Conservation (phyloP, 2,113 vertebrate genomes). For the Actenoides lindsayi region DNA sequence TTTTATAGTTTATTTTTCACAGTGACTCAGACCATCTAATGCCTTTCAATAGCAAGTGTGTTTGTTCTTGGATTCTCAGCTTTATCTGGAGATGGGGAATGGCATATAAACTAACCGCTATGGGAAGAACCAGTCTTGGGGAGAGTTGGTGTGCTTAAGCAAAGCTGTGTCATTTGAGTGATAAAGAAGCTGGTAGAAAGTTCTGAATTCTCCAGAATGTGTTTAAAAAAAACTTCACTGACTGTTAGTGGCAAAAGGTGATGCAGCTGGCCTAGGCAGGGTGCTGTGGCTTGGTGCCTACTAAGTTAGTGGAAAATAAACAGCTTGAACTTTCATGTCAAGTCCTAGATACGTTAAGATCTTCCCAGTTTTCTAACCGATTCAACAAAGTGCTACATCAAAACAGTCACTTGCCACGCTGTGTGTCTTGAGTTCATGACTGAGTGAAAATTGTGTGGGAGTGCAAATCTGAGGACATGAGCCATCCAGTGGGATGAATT, state of each 20-base stretch:
- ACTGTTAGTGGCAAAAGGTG: fast-evolving
- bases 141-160: neutral
- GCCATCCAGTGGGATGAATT: neutral
- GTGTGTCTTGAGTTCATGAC: neutral
- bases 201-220: neutral
- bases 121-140: neutral
- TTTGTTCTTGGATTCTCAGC: neutral
- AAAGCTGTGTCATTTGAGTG: neutral
- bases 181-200: neutral
- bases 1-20: neutral
- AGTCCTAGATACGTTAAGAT: neutral
- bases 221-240: neutral
- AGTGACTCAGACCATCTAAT: neutral
- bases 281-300: neutral
- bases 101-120: neutral
- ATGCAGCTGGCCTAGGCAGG: neutral
- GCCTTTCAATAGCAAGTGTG: neutral
- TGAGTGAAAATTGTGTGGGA: neutral
- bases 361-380: neutral
- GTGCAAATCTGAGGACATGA: neutral
- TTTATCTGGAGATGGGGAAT: neutral
- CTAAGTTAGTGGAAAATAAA: neutral
- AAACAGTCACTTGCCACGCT: neutral
- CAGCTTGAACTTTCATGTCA: neutral
- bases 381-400: neutral